Base-by-base conservation (phyloP, 2,888 invertebrate genomes). In the Dione juno region DNA sequence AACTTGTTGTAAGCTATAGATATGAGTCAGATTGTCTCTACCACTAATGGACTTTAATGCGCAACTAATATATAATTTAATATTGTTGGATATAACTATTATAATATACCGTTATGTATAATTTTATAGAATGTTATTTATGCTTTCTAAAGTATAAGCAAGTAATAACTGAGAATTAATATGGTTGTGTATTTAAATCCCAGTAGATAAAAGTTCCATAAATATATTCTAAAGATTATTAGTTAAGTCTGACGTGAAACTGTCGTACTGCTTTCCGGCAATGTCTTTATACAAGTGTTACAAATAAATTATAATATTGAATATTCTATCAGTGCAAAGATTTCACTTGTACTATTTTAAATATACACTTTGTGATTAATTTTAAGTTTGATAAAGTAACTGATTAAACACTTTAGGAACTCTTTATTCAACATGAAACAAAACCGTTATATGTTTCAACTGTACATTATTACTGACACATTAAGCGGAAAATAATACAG, bases 401-500 rank as follows among this genome's bases (percentile, higher is more conserved):
- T 54, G 54, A 67, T 71, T 64, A 65, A 61, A 59, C 19, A 58
- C 40, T 50, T 63, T 48, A 57, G 37, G 35, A 66, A 66, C 37
- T 45, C 45, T 28, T 73, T 50, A 45, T 64, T 63, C 35, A 66
- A 65, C 69, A 41, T 41, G 14, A 35, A 40, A 66, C 63, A 35
- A 67, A 65, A 69, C 73, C 67, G 73, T 71, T 73, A 73, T 54
- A 40, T 68, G 63, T 69, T 70, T 69, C 67, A 69, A 73, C 71
- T 69, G 73, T 71, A 70, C 63, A 68, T 70, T 59, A 67, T 67
- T 67, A 63, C 58, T 64, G 63, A 71, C 69, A 59, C 59, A 53
- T 67, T 71, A 57, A 54, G 48, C 59, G 70, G 67, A 70, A 72
- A 67, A 75, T 71, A 73, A 70, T 71, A 75, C 75, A 69, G 76